These are phyloP conservation scores for Cnemophilus loriae DNA, from an alignment of 2,113 vertebrate genomes.

Conservation along the genomic window DNA sequence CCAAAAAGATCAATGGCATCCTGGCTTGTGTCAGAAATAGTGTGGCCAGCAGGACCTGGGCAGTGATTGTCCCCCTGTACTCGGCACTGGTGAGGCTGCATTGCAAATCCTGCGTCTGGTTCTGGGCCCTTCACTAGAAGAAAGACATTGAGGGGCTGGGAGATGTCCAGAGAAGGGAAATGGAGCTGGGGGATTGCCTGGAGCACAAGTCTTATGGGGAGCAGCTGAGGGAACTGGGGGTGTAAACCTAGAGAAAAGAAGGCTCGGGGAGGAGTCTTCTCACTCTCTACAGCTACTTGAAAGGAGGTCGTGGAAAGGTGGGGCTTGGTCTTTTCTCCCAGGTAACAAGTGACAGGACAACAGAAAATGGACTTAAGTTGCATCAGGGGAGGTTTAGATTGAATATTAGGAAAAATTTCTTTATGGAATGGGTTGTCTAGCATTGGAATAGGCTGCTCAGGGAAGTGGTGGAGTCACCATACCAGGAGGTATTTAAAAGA, in stretches of 20 bases:
- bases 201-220: not conserved
- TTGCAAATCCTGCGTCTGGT: rapidly evolving
- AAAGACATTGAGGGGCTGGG: not conserved
- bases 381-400: not conserved
- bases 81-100: rapidly evolving
- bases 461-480: too few species aligned
- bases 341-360: not conserved
- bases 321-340: not conserved
- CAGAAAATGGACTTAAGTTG: not conserved
- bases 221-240: not conserved
- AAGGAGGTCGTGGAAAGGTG: not conserved
- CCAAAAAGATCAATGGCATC: not conserved
- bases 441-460: not conserved
- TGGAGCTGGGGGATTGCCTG: not conserved
- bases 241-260: not conserved
- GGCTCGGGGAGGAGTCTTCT: not conserved
- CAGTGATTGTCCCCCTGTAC: rapidly evolving
- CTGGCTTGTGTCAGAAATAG: not conserved
- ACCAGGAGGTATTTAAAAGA: not conserved
- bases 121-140: not conserved
- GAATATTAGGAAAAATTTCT: not conserved
- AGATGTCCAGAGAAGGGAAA: rapidly evolving
- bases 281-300: not conserved
- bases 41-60: not conserved
- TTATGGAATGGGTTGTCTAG: not conserved